Base-by-base conservation (phyloP, 2,113 vertebrate genomes). In the Elephas maximus region DNA sequence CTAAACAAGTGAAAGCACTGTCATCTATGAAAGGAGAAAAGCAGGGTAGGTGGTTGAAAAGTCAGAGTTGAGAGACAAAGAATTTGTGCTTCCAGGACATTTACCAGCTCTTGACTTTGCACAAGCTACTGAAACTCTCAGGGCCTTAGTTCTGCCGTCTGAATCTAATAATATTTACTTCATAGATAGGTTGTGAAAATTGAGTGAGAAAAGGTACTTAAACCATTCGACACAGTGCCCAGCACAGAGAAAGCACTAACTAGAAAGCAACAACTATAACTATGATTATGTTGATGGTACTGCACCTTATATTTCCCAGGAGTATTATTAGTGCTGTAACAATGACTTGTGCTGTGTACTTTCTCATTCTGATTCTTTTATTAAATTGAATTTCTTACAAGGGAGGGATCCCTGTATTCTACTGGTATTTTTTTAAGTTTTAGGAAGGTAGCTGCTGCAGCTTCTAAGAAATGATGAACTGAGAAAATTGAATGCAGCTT, bases 401-500 rank as follows among this genome's bases (percentile, higher is more conserved):
- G 48, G 92, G 18, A 94, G 26, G 45, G 62, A 87, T 74, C 67
- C 67, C 57, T 81, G 0, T 57, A 62, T 88, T 92, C 95, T 81
- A 90, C 60, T 57, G 90, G 30, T n/a, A 57, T 80, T 81, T 84
- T 73, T 67, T 81, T 88, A 67, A 80, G n/a, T 78, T 18, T 86
- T 73, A 91, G 51, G 45, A 96, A 95, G 53, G 28, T 83, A 60
- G 17, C 44, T 85, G 14, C 48, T 73, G 12, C 37, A 77, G 21
- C 8, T 83, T 26, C 76, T 96, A 8, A 89, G 79, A 96, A 89
- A 90, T 45, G 37, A 85, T 77, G 94, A 95, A 71, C 86, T 91
- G 67, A 95, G 93, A 96, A 95, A 96, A 94, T 5, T 24, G 69
- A 96, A 84, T 7, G 2, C n/a, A 94, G 88, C 48, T 89, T 80